Evolutionary conservation across 2,113 vertebrate species (phyloP).

Genomic region (Chionomys nivalis): DNA sequence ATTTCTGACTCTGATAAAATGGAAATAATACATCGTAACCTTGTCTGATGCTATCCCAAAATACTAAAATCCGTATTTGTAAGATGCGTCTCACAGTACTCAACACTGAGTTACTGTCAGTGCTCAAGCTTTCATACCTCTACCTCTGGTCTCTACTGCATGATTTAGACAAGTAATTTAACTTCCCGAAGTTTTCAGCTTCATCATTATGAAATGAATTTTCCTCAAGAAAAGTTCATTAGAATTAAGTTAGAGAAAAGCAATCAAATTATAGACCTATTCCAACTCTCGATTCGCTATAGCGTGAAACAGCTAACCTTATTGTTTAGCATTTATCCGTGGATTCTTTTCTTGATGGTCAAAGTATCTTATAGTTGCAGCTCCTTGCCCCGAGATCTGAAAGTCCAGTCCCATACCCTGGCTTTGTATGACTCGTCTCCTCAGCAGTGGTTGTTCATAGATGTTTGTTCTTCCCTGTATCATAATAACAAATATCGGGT

Average conservation of each 20-base stretch:
- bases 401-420: background rate
- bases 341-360: background rate
- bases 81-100: background rate
- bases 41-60: background rate
- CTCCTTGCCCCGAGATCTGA: background rate
- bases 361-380: background rate
- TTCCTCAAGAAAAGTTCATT: background rate
- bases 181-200: background rate
- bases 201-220: background rate
- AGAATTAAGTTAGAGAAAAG: conserved; percentile 41
- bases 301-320: background rate
- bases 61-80: background rate
- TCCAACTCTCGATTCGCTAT: background rate
- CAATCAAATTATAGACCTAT: background rate
- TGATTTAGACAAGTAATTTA: background rate
- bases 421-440: no score
- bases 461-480: background rate
- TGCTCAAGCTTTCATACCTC: background rate
- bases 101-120: background rate
- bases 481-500: background rate
- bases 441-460: no score
- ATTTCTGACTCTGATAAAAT: conserved; percentile 34
- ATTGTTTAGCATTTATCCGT: background rate
- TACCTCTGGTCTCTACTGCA: background rate
- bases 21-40: background rate